Conservation (phyloP, 2,113 vertebrate species). For the Setophaga coronata region DNA sequence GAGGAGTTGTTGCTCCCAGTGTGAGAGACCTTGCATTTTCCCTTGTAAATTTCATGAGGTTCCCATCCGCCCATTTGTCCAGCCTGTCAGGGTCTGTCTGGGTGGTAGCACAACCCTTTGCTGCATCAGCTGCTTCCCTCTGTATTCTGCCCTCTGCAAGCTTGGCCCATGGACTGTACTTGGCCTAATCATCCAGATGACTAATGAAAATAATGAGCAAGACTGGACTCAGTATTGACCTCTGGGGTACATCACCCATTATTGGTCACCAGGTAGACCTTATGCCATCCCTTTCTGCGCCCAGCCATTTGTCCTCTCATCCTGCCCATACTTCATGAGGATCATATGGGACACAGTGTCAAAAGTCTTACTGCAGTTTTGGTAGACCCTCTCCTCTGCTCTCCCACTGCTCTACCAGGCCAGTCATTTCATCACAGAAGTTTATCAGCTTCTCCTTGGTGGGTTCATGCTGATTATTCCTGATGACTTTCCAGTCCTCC, state of each 20-base stretch:
- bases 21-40: not conserved
- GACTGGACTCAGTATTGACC: not conserved
- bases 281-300: not conserved
- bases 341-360: accelerated
- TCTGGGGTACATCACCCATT: not conserved
- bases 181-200: not conserved
- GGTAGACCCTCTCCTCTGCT: not conserved
- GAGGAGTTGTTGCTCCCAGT: not conserved
- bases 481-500: not conserved
- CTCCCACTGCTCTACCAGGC: not conserved
- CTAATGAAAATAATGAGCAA: not conserved
- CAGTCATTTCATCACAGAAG: not conserved
- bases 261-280: not conserved
- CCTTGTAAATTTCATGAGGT: not conserved
- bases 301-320: not conserved
- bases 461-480: not conserved
- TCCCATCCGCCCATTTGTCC: not conserved
- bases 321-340: not conserved
- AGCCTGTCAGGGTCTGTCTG: not conserved
- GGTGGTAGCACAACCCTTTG: not conserved
- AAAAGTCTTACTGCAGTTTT: not conserved
- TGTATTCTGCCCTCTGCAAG: not conserved
- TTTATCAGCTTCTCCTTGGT: not conserved
- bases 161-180: not conserved
- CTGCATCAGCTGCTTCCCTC: not conserved